phyloP scores from a whole-genome alignment of 1,140 invertebrate species.

The Scaptomyza hsui region DNA sequence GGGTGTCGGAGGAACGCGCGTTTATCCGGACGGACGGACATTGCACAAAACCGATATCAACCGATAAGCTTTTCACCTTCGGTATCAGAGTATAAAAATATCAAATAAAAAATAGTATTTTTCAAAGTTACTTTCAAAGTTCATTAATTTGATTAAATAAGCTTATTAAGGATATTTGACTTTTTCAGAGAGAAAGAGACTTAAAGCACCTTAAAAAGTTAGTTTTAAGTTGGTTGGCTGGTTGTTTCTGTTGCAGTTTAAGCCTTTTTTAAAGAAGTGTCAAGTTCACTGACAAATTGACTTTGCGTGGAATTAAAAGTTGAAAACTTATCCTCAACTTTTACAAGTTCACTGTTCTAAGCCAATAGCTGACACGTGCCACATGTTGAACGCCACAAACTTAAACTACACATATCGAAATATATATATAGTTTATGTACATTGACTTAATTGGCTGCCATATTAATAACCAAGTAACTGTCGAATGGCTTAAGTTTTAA shows the following conservation, averaged over 20 bases:
- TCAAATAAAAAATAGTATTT: too few relatives aligned
- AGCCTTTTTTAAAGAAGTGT: conserved; percentile 17
- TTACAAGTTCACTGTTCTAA: conserved; percentile 6
- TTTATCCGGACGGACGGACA: too few relatives aligned
- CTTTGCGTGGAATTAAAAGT: conserved; percentile 40
- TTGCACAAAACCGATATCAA: too few relatives aligned
- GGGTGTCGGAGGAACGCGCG: too few relatives aligned
- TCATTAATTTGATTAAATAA: too few relatives aligned
- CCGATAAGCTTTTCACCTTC: too few relatives aligned
- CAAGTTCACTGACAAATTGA: conserved; percentile 29
- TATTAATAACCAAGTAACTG: conserved; percentile 20
- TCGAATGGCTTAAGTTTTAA: conserved; percentile 2
- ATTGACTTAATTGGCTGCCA: neutral
- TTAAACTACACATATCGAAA: neutral
- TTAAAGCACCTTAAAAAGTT: neutral
- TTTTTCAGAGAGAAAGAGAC: neutral
- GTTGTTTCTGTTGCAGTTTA: conserved; percentile 29
- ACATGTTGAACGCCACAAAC: conserved; percentile 9
- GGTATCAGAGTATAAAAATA: too few relatives aligned
- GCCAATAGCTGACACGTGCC: conserved; percentile 21
- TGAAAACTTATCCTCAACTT: conserved; percentile 30
- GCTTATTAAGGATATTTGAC: too few relatives aligned
- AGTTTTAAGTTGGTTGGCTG: conserved; percentile 12
- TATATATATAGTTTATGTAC: neutral
- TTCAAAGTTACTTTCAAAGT: too few relatives aligned